Evolutionary conservation across 2,113 vertebrate species (phyloP).

Genomic region (Microtus ochrogaster): DNA sequence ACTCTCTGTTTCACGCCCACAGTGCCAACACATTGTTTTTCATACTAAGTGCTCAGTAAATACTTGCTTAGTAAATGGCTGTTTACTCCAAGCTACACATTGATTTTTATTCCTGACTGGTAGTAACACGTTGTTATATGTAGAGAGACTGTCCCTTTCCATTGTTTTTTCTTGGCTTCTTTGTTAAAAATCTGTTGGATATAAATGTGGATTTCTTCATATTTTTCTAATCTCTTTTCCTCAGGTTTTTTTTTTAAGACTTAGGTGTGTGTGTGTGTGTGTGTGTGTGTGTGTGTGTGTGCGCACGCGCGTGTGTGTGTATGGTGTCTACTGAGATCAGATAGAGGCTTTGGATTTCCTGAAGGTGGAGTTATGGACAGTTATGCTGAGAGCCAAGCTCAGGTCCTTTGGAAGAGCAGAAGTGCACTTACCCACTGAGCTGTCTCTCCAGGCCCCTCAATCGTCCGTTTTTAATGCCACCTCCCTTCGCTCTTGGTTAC

Average conservation of each 20-base stretch:
- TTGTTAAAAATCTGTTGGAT: background rate
- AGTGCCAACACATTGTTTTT: background rate
- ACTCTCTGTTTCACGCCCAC: background rate
- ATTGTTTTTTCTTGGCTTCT: background rate
- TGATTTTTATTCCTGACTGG: background rate
- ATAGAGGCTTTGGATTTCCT: background rate
- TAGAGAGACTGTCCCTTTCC: background rate
- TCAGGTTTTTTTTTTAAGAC: background rate
- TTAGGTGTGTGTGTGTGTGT: background rate
- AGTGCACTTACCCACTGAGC: background rate
- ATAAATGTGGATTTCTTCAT: background rate
- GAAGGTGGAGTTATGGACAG: background rate
- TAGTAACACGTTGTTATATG: background rate
- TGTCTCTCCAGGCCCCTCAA: background rate
- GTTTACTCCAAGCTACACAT: background rate
- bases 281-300: background rate
- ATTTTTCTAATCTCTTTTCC: background rate
- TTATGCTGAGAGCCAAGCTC: background rate
- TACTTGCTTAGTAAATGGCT: conserved; percentile 13
- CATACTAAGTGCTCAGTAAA: background rate
- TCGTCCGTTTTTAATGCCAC: background rate
- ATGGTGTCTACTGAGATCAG: background rate
- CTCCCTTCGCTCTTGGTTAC: background rate
- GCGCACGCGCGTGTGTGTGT: no score
- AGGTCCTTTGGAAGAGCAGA: background rate